Evolutionary conservation across 2,888 invertebrate species (phyloP).

Genomic region (Hesperia comma): DNA sequence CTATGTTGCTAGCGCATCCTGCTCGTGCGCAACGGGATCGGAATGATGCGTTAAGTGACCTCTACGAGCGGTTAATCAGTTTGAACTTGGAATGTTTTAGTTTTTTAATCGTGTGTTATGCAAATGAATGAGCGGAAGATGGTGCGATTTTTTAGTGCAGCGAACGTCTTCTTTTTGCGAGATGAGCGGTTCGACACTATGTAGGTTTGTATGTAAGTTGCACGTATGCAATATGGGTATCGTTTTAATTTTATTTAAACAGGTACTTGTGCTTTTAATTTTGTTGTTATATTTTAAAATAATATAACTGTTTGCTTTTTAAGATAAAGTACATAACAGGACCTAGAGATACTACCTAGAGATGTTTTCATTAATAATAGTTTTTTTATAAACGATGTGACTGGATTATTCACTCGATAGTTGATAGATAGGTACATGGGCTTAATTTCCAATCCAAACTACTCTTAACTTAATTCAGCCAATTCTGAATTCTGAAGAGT

Average conservation of each 20-base stretch:
- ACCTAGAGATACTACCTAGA: too few relatives aligned
- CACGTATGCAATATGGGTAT: neutral
- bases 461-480: too few relatives aligned
- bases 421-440: too few relatives aligned
- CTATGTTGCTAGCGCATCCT: slow-evolving; percentile 41
- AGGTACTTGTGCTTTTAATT: neutral
- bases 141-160: neutral
- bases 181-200: neutral
- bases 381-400: too few relatives aligned
- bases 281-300: too few relatives aligned
- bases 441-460: too few relatives aligned
- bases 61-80: slow-evolving; percentile 30
- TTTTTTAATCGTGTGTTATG: slow-evolving; percentile 20
- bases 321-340: too few relatives aligned
- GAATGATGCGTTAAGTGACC: slow-evolving; percentile 34
- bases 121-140: slow-evolving; percentile 15
- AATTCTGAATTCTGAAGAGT: too few relatives aligned
- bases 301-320: too few relatives aligned
- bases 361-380: too few relatives aligned
- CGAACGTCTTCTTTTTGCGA: neutral
- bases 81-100: slow-evolving; percentile 30
- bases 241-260: neutral
- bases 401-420: too few relatives aligned
- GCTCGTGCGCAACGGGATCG: slow-evolving; percentile 39
- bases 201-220: neutral